Evolutionary conservation across 53 echinoderm and acorn worm genomes (phyloP), one percentile per base, ranked within the genome.

Genomic region (Mesocentrotus franciscanus): DNA sequence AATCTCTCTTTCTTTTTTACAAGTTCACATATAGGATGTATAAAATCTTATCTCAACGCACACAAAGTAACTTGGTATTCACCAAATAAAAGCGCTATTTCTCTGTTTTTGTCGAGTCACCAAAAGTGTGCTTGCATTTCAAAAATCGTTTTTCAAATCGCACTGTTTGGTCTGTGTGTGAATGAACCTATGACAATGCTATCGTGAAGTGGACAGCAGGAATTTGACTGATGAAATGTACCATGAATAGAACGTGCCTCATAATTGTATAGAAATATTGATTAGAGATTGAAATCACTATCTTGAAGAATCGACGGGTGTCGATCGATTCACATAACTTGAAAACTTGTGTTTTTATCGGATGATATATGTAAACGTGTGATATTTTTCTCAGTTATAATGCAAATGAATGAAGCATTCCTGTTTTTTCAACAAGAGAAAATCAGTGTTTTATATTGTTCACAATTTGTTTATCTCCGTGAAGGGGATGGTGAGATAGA

Each of bases 231-330:
- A 92, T 92, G 92, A 92, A 92, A 92, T 92, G 34, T 42, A 92
- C 55, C 29, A 64, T 92, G 71, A 35, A 42, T 92, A 36, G 92
- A 64, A 92, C 18, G 92, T 92, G 92, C 92, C 92, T 92, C 92
- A 90, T 60, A 36, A 92, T 70, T 92, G 92, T 92, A 92, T 70
- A 92, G 92, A 70, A 71, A 66, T 92, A 92, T 90, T 90, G 90
- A 90, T 60, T 61, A 90, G 90, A 90, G 61, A 90, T 32, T 90
- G 90, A 90, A 90, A 85, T 85, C 57, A 57, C 85, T 84, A 84
- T 84, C 79, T 89, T 60, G 90, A 27, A 60, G 59, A 12, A 90
- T 59, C 30, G 32, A n/a, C 36, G 22, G 17, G 87, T 0, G 16
- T 85, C 22, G 85, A 39, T 83, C 20, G 85, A 39, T 85, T 85